Conservation (phyloP, 2,797 vertebrate species). For the Erithacus rubecula region DNA sequence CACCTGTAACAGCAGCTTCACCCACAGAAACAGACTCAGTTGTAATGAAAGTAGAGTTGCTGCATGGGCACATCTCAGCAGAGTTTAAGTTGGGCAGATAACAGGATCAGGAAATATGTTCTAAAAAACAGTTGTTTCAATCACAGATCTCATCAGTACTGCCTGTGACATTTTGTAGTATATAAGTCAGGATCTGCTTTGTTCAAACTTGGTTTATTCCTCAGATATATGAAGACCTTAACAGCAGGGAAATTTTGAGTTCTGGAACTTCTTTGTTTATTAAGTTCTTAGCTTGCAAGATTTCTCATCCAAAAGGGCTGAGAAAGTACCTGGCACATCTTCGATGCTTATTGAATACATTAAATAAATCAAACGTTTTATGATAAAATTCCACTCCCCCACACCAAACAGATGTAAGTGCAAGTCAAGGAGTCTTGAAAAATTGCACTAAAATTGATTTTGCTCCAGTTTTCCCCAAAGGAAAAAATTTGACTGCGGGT, state of each 20-base stretch:
- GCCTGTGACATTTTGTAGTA: neutral
- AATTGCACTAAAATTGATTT: conserved; percentile 57
- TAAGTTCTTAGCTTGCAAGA: conserved; percentile 55
- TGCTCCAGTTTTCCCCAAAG: conserved; percentile 65
- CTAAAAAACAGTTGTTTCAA: neutral
- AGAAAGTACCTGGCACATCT: conserved; percentile 69
- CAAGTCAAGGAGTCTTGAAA: conserved; percentile 52
- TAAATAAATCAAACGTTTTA: conserved; percentile 66
- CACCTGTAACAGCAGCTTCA: neutral
- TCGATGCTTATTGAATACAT: conserved; percentile 60
- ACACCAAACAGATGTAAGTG: conserved; percentile 57
- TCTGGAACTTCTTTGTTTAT: conserved; percentile 50
- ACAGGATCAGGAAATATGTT: neutral
- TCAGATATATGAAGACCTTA: neutral
- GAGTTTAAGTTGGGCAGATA: neutral
- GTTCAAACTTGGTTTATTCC: neutral
- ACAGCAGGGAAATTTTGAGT: neutral
- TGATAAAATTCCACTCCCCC: conserved; percentile 63
- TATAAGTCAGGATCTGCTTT: neutral
- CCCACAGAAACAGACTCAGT: neutral
- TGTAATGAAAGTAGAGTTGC: neutral
- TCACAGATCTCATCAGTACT: neutral
- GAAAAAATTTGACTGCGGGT: conserved; percentile 22
- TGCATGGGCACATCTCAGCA: neutral
- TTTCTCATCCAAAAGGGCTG: conserved; percentile 58